Base-by-base conservation (phyloP, 2,113 vertebrate genomes). In the Corydoras maculifer region DNA sequence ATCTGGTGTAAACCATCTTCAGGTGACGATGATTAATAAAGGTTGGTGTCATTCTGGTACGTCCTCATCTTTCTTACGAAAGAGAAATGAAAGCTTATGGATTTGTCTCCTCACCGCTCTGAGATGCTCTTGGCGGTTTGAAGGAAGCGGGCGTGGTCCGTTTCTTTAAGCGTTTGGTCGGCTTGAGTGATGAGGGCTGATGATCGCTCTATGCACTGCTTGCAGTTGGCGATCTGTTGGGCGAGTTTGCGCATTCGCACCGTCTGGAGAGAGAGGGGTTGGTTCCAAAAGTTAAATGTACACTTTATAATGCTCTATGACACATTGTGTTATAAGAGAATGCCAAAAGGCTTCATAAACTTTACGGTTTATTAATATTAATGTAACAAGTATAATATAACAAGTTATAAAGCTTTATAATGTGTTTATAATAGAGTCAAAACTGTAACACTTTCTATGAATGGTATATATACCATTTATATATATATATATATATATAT, bases 131-230 rank as follows among this genome's bases (percentile, higher is more conserved):
- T 98, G 25, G 97, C 97, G 0, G 93, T 95, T 82, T 98, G 96
- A 48, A 99, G 92, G 86, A 99, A 99, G 67, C 91, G 94, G 32
- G 97, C 86, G 0, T 95, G 96, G 32, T 99, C 96, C 0, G 90
- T 91, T 88, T 99, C 97, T 83, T 99, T 99, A 62, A 98, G 92
- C 0, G 92, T 94, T 64, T 95, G 93, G 75, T 99, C 96, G 0
- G 95, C 96, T 75, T 98, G 95, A n/a, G 92, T 88, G 83, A 99
- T 98, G 86, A 99, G 94, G 2, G 95, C 94, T 0, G 95, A 94
- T 0, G 97, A 98, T 74, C 95, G 91, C 78, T 98, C 97, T 3
- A 99, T 93, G 86, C 95, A 97, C 85, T 99, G 97, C 15, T 98
- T 99, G 81, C 97, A 99, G 85, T 95, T 92, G 0, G 92, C 92